Evolutionary conservation across 2,888 invertebrate species (phyloP), one percentile per base, ranked within the genome.

Genomic region (Unio pictorum): DNA sequence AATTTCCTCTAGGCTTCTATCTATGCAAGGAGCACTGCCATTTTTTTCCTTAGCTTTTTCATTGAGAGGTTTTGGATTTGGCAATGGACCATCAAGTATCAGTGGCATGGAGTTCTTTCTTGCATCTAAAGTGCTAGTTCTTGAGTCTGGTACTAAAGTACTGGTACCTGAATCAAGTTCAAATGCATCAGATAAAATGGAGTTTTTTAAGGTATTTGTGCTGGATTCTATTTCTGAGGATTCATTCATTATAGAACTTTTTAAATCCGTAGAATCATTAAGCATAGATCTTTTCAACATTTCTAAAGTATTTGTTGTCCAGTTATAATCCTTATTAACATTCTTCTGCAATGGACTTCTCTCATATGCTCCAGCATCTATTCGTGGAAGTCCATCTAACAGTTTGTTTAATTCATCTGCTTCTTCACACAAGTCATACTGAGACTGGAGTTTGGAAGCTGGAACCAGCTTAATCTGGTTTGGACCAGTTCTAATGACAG

Each of bases 401-500:
- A 86, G 75, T 65, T 80, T 82, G 56, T 86, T 83, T 59, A 84
- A 73, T 67, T 84, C 82, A 70, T 76, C 69, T 56, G 72, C 76
- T 70, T 70, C 73, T 23, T 74, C 69, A 59, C 74, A 74, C 54
- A 78, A 74, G 20, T 71, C 71, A 58, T 77, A 74, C 17, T 83
- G 77, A 18, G 64, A 67, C 30, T 79, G 72, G 64, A 79, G 63
- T 61, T 82, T 81, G 57, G 78, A 78, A 57, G 84, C 82, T 11
- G 85, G 83, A 56, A 87, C 84, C 74, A 87, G 81, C 73, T 85
- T 83, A 55, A 87, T 87, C 72, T 84, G 83, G 78, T 87, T 84
- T 64, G 86, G 86, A 62, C 86, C 86, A 18, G 85, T 85, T 68
- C 86, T 79, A 59, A 87, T 86, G 28, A 87, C 86, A 34, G 86